Base-by-base conservation (phyloP, 2,113 vertebrate genomes). In the Osmerus mordax region DNA sequence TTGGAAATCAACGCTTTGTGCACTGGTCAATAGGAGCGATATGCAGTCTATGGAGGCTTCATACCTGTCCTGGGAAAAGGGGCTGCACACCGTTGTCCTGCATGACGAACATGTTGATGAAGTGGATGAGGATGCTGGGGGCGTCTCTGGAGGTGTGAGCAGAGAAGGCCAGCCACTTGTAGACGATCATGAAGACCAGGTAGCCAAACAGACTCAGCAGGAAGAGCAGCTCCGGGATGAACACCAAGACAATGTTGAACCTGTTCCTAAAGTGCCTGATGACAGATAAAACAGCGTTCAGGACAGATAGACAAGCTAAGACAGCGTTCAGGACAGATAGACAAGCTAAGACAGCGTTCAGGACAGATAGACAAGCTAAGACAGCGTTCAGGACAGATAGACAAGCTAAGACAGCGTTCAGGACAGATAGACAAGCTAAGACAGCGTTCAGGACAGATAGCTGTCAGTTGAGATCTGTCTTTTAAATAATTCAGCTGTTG, bases 81-180 rank as follows among this genome's bases (percentile, higher is more conserved):
- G 79, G 84, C 0, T 80, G 76, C 23, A 78, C 60, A 1, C 51
- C 16, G n/a, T 84, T 87, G 0, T 84, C 69, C 62, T 92, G 91
- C 87, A 96, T 96, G 16, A 99, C 84, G 80, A 99, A 99, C 96
- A 99, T 99, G 90, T 97, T 96, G 75, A 99, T 99, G 75, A 99
- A 99, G 3, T 96, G 91, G 41, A 98, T 96, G 74, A 99, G 93
- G 79, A 99, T 96, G 83, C 97, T 99, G 0, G 97, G 97, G 16
- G 97, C 96, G 0, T 61, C 0, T 3, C 18, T 83, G 1, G 96
- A 96, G 71, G 94, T 83, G 14, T 75, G 15, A 0, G 88, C 92
- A 1, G 93, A 90, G 79, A 92, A 99, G 0, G 86, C 89, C 71
- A 98, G 80, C 97, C 97, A 99, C 84, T 99, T 99, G 77, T 95